Conservation (phyloP, 2,113 vertebrate genomes). For the Myotis davidii region DNA sequence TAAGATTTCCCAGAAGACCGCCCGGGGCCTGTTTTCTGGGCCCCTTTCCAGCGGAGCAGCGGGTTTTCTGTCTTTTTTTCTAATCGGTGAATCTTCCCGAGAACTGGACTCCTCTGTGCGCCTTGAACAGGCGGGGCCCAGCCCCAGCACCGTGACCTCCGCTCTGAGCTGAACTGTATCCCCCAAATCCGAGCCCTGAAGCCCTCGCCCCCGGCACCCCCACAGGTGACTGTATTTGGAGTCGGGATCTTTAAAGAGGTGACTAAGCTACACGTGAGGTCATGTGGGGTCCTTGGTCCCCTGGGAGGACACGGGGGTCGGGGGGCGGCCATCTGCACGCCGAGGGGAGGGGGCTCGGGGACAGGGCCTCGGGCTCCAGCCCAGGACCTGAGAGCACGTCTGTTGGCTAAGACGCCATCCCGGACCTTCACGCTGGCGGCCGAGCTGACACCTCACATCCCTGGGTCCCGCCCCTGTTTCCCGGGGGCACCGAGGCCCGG, state of each 20-base stretch:
- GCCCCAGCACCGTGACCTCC: rapidly evolving
- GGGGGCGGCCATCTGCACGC: rapidly evolving
- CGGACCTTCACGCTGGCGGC: too few relatives aligned
- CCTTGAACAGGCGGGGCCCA: rapidly evolving
- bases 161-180: background rate
- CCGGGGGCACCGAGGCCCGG: too few relatives aligned
- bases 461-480: too few relatives aligned
- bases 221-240: background rate
- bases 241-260: background rate
- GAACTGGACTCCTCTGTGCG: rapidly evolving
- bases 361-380: rapidly evolving
- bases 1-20: background rate
- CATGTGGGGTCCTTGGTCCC: background rate
- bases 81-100: rapidly evolving
- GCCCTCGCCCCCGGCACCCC: background rate
- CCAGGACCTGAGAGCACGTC: rapidly evolving
- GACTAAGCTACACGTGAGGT: background rate
- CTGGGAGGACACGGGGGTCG: rapidly evolving
- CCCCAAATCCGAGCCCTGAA: background rate
- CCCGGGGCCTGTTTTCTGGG: rapidly evolving
- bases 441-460: too few relatives aligned
- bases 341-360: background rate
- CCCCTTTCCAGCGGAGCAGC: background rate
- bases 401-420: rapidly evolving
- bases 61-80: background rate